A percentile compares a stretch with the other conserved stretches of the same genome.
Evolutionary conservation across 2,113 vertebrate species (phyloP).

Genomic region (Muntiacus reevesi): DNA sequence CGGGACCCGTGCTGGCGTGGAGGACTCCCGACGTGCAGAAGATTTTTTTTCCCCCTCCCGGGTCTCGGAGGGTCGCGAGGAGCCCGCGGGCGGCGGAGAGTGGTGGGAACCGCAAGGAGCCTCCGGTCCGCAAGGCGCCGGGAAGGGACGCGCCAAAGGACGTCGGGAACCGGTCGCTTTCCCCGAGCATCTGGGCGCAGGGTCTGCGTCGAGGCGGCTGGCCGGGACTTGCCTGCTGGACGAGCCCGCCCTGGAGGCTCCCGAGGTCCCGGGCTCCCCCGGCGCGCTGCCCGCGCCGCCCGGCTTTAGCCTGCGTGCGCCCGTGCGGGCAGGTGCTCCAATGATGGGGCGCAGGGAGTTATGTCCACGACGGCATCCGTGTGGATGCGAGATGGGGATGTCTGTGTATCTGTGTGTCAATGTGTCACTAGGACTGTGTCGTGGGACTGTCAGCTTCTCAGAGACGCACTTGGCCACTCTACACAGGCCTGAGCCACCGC

Average conservation of each 20-base stretch:
- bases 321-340: neutral
- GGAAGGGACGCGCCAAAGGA: neutral
- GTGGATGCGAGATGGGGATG: neutral
- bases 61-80: neutral
- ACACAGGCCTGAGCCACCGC: neutral
- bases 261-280: neutral
- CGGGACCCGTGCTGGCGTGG: neutral
- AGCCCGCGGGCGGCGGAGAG: neutral
- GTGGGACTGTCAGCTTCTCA: neutral
- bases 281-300: neutral
- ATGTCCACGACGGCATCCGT: neutral
- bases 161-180: neutral
- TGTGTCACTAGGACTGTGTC: neutral
- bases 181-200: neutral
- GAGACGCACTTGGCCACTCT: neutral
- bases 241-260: neutral
- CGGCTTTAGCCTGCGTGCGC: neutral
- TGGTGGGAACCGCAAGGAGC: neutral
- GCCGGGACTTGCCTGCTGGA: neutral
- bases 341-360: neutral
- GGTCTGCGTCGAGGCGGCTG: neutral
- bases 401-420: neutral
- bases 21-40: neutral
- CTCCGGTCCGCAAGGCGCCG: neutral
- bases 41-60: neutral